phyloP scores from a whole-genome alignment of 2,888 invertebrate species.

The Axea sp. region DNA sequence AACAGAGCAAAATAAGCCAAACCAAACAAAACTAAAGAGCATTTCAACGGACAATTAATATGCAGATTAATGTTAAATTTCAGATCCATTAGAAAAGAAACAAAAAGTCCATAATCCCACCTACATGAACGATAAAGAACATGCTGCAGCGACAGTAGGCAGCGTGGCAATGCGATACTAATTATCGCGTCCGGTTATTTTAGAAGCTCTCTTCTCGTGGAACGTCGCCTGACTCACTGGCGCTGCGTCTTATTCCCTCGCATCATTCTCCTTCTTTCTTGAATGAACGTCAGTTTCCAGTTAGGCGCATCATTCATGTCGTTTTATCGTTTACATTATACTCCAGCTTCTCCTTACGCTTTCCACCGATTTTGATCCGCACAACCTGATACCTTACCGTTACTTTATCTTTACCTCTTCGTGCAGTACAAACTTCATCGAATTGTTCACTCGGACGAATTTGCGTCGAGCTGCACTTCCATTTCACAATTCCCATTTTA shows the following conservation, averaged over 20 bases:
- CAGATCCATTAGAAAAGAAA: conserved; percentile 32
- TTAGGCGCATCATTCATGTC: conserved; percentile 56
- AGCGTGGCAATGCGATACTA: conserved; percentile 65
- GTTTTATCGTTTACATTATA: conserved; percentile 42
- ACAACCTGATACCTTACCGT: conserved; percentile 19
- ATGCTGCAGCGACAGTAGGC: conserved; percentile 46
- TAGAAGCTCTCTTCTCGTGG: conserved; percentile 40
- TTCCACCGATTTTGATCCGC: conserved; percentile 16
- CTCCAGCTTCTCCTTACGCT: conserved; percentile 20
- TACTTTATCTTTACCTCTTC: not conserved
- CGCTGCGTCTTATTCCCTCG: conserved; percentile 18
- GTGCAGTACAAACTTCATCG: not conserved
- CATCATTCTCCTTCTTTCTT: conserved; percentile 43
- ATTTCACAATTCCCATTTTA: no score
- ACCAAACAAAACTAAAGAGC: no score
- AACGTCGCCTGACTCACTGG: conserved; percentile 29
- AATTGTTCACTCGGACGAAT: not conserved
- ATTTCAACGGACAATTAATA: conserved; percentile 23
- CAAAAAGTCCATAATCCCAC: conserved; percentile 62
- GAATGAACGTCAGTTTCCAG: conserved; percentile 57
- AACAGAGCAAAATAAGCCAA: no score
- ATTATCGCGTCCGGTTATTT: conserved; percentile 69
- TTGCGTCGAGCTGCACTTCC: no score
- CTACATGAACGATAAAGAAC: conserved; percentile 67
- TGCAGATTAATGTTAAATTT: conserved; percentile 34